Evolutionary conservation across 2,797 vertebrate genomes (phyloP).

Genomic region (Phrynocephalus guinanensis): DNA sequence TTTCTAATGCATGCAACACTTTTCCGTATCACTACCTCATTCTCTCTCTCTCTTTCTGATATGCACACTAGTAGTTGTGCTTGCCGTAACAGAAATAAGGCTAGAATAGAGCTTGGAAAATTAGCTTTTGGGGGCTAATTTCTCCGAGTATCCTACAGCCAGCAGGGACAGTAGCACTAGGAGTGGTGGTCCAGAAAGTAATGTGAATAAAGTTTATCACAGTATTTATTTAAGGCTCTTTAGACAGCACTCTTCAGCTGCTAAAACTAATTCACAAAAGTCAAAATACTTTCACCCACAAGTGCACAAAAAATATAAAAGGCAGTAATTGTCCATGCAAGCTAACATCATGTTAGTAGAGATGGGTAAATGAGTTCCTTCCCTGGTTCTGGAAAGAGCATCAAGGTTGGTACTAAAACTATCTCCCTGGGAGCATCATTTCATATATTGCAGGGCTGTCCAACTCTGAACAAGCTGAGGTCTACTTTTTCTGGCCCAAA

Average conservation of each 20-base stretch:
- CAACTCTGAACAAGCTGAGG: too few species aligned
- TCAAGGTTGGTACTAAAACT: neutral
- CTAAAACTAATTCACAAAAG: neutral
- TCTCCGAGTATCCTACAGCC: too few species aligned
- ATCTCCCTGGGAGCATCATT: neutral
- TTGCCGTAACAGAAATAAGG: neutral
- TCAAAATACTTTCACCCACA: neutral
- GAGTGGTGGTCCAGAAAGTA: too few species aligned
- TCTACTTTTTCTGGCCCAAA: too few species aligned
- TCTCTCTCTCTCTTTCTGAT: neutral
- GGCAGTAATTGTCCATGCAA: neutral
- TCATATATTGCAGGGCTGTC: too few species aligned
- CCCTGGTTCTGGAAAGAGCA: neutral
- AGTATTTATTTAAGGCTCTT: neutral
- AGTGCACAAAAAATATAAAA: neutral
- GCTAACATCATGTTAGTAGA: neutral
- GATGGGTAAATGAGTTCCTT: neutral
- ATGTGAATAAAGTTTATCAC: neutral
- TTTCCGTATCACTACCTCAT: neutral
- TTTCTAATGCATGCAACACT: neutral
- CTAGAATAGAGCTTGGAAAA: too few species aligned
- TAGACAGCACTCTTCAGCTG: neutral
- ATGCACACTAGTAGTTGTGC: neutral
- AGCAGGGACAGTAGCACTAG: too few species aligned
- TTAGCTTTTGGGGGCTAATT: too few species aligned